Base-by-base conservation (phyloP, 64 coral and sea anemone species). In the Montipora efflorescens region DNA sequence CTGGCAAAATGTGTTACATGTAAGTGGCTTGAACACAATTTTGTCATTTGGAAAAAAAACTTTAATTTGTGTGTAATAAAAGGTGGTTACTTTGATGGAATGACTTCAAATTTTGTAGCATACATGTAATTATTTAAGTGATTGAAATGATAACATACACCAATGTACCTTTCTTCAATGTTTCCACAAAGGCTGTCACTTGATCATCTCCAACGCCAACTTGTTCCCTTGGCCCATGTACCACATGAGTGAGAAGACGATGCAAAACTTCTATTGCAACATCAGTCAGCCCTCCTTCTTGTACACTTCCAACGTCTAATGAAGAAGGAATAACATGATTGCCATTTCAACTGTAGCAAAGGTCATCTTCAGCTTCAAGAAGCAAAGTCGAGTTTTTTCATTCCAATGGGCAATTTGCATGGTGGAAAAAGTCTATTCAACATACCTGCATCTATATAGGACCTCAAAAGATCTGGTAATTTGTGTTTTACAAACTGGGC, bases 401-500 rank as follows among this genome's bases (percentile, higher is more conserved):
- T 57, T 6, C 53, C 36, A 36, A 1, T 36, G 14, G 8, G 61
- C 14, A 12, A 64, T 64, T 15, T 7, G 4, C 19, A 12, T 14
- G 61, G 13, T 64, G 14, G 61, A 12, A 15, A 11, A 64, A 12
- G 3, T 16, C 9, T 12, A 64, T 12, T 15, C 8, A 64, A 64
- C 61, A 12, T 93, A 95, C 97, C 97, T 83, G 92, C 92, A 94
- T 99, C 98, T 64, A 94, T 95, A 79, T 99, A 99, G 11, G 98
- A 96, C 25, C 98, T 91, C 18, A 99, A 50, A 14, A 99, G 90
- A 77, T 99, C 98, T 74, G 98, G 98, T 16, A 99, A 59, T 76
- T 99, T 99, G 80, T 96, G 98, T 48, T 99, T 99, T 19, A 99
- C 98, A 96, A 96, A 99, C 59, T 92, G 92, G 21, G 95, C 95